Evolutionary conservation across 2,113 vertebrate species (phyloP), one percentile per base, ranked within the genome.

Genomic region (Poicephalus meyeri): DNA sequence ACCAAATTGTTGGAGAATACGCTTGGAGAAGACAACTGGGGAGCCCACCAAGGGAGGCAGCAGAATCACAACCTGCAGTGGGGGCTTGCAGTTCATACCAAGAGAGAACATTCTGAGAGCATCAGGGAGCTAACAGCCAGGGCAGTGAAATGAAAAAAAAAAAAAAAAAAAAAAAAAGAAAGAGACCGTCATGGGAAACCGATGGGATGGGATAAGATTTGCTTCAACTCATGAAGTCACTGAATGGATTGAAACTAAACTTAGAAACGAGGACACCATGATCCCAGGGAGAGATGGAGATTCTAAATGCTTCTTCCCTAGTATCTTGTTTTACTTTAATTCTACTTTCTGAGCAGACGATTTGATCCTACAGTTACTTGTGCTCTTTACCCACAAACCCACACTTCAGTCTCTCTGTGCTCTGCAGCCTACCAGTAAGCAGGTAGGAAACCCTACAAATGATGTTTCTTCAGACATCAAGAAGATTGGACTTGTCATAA

Each of bases 21-120:
- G 29, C 17, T 37, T 49, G 55, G 6, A 46, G 71, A 47, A n/a
- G 23, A 24, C 47, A 31, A 19, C 21, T 18, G 20, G 20, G 23
- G 15, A 55, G 37, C 9, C 53, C 41, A 19, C 11, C 4, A 4
- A 49, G 21, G 24, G 5, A 47, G 39, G 25, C 8, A 61, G 39
- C 7, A 47, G 25, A 63, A 55, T 37, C 35, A 55, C 21, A 33
- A 4, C 6, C 9, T 0, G 0, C 6, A 15, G 10, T 24, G 15
- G 10, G 6, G 31, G 10, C n/a, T 74, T 69, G 47, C 35, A 63
- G 47, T 33, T 63, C 41, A 14, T 20, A 42, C 3, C 39, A 74
- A 47, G 52, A 31, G 24, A 52, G 9, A 52, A 13, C 8, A 13
- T 41, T 20, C 25, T 35, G 65, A 73, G 60, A 55, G 9, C 28